Evolutionary conservation across 2,113 vertebrate genomes (phyloP), one percentile per base, ranked within the genome.

Genomic region (Peromyscus californicus): DNA sequence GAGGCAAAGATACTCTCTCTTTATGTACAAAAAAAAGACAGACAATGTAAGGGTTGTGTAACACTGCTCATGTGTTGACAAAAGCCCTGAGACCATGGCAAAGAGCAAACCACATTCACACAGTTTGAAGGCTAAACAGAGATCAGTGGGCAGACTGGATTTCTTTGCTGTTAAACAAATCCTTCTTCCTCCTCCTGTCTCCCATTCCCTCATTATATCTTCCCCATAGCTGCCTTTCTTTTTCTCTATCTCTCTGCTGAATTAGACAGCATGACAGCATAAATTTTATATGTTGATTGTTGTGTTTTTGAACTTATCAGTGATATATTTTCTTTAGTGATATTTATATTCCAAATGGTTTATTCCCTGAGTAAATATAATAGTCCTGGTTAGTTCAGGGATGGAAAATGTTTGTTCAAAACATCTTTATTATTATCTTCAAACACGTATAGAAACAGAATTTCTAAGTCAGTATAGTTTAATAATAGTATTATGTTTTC

Each of bases 1-100:
- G 2, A 5, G 12, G n/a, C 22, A 42, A 61, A 90, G 7, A 5
- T 92, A n/a, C 74, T 72, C 17, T 22, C 10, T 69, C 36, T 69
- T 96, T 91, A 0, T 89, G 3, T 90, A 61, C 78, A 54, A 84
- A 96, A 83, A 96, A 51, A 90, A 94, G 16, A 42, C 8, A 72
- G 10, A 76, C 33, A 29, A 36, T 75, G 21, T 39, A 54, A 51
- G 29, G n/a, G 6, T 9, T 94, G 90, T 80, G 8, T 51, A 67
- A 85, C 13, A 65, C 1, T 57, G 12, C 10, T 3, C 17, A 80
- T 45, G 22, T 51, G 12, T 65, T 63, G 42, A 67, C 33, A 54
- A 4, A n/a, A 29, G 42, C 67, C 3, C 45, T 90, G 39, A 78
- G 24, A 15, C 76, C 85, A 21, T 2, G 84, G 11, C 16, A 92